Evolutionary conservation across 2,888 invertebrate genomes (phyloP), one percentile per base, ranked within the genome.

Genomic region (Masnerella sp.): DNA sequence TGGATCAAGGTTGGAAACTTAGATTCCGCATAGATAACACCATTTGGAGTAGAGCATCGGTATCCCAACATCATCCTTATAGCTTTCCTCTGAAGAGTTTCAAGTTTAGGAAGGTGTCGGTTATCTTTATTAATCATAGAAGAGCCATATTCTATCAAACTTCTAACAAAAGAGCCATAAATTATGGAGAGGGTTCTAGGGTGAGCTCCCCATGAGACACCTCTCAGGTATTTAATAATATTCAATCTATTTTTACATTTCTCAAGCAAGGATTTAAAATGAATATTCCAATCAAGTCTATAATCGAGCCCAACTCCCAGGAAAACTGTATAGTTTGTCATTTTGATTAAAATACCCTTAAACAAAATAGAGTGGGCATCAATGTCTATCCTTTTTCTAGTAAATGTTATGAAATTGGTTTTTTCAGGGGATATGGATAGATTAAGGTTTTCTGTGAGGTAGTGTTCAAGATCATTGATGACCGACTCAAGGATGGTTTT

Each of bases 181-280:
- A 69, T 5, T 0, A 17, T 25, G 0, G 43, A 5, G 5, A 74
- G n/a, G 1, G 40, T 61, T 12, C 17, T 7, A 7, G 74, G 65
- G 15, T 74, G 38, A 4, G 43, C 42, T 8, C 74, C 69, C 74
- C 69, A 74, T 25, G 42, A 74, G 5, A 54, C 65, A 2, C 65
- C 54, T n/a, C 65, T 30, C 1, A 74, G 30, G 30, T 18, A 69
- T 59, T 69, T 62, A 12, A 68, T 32, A 14, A 69, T 34, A 42
- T 69, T 59, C 3, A 72, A 9, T 14, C 64, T 64, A n/a, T 69
- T 28, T 1, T 8, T 18, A 20, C 17, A 7, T 28, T 20, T 34
- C 0, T 36, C 8, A 0, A 5, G 0, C 7, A 68, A 2, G 5
- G 11, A 0, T 18, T 59, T 30, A 0, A 69, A 9, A 5, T 72